phyloP scores from a whole-genome alignment of 2,113 vertebrate species.

The Artemisiospiza belli region DNA sequence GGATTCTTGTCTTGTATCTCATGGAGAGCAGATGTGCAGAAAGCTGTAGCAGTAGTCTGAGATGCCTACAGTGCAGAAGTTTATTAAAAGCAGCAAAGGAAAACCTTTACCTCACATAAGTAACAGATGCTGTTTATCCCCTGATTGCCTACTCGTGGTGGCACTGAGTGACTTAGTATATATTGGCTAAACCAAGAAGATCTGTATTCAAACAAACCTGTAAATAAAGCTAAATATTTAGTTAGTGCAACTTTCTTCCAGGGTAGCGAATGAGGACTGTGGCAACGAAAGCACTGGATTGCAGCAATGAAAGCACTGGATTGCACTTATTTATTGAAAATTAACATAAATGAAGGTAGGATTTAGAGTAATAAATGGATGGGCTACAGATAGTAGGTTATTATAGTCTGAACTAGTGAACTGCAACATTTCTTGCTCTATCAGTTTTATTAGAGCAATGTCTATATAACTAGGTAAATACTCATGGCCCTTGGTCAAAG shows the following conservation, averaged over 20 bases:
- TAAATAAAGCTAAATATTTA: not conserved
- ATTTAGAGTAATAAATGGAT: not conserved
- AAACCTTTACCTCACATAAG: not conserved
- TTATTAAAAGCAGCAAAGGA: not conserved
- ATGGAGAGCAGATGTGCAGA: not conserved
- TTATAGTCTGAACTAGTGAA: not conserved
- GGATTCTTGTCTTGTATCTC: not conserved
- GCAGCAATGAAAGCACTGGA: not conserved
- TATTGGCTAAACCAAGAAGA: not conserved
- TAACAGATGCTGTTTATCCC: not conserved
- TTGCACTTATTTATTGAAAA: not conserved
- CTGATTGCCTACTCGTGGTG: not conserved
- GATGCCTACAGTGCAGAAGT: not conserved
- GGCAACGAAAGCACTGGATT: not conserved
- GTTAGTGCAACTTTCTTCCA: not conserved
- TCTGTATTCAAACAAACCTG: not conserved
- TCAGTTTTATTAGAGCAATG: not conserved
- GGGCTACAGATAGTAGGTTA: not conserved
- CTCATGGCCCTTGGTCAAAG: not conserved
- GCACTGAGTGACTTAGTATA: not conserved
- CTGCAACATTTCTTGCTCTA: not conserved
- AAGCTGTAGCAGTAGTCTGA: not conserved
- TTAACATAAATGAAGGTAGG: not conserved
- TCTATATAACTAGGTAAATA: not conserved
- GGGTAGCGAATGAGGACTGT: not conserved